Percentiles rank a stretch among this genome's conserved stretches.
These are phyloP conservation scores for Heliconius eleuchia DNA, from an alignment of 1,140 invertebrate genomes.

Conservation along the genomic window DNA sequence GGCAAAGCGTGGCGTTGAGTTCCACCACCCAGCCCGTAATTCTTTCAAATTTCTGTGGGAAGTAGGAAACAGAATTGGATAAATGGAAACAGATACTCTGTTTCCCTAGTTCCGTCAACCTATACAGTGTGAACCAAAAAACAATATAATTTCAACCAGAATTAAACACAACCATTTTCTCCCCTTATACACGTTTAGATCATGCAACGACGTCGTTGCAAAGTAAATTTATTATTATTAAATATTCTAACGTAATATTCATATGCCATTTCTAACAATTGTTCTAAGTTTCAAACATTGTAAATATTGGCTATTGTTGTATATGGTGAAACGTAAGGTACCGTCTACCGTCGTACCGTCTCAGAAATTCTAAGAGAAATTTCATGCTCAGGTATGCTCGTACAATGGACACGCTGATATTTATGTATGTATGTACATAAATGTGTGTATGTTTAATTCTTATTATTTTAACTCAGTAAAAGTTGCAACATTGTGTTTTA, in stretches of 20 bases:
- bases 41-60: too few relatives aligned
- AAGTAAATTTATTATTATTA: neutral
- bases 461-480: neutral
- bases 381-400: constrained; percentile 27
- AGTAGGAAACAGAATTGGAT: too few relatives aligned
- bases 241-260: neutral
- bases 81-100: too few relatives aligned
- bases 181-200: too few relatives aligned
- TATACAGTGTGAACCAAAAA: neutral
- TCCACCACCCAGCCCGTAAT: too few relatives aligned
- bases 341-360: constrained; percentile 6
- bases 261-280: neutral
- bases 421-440: neutral
- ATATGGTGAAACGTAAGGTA: constrained; percentile 13
- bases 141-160: neutral
- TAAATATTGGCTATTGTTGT: constrained; percentile 33
- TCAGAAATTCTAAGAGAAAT: constrained; percentile 31
- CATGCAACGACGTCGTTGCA: neutral
- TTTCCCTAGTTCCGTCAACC: too few relatives aligned
- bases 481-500: too few relatives aligned
- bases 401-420: constrained; percentile 5
- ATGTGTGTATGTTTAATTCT: neutral
- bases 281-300: constrained; percentile 18
- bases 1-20: too few relatives aligned
- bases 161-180: neutral